Evolutionary conservation across 30 jellyfish, hydroid and myxozoan genomes (phyloP), one percentile per base, ranked within the genome.

Genomic region (Aurelia sp.): DNA sequence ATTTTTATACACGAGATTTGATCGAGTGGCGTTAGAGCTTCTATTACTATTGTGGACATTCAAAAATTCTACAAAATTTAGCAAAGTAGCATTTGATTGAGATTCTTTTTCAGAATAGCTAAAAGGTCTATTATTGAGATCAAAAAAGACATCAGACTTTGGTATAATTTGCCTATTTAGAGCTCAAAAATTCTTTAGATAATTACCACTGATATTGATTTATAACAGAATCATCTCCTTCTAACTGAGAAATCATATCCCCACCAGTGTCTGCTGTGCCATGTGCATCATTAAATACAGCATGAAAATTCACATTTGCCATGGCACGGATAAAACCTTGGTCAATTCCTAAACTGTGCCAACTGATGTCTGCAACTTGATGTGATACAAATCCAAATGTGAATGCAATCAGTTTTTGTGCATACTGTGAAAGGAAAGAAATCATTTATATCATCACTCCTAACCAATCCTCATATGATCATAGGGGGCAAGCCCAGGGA

Each of bases 271-370:
- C 98, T 9, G 92, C 98, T 55, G 35, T 84, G 76, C 77, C 82
- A 73, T 93, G 98, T 2, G 98, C 98, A 41, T 78, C 84, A 10
- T 63, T 86, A 77, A 60, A 93, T n/a, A 77, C 90, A 8, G 90
- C 97, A 76, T 87, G 96, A 69, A 93, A 93, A 83, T 93, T 93
- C 62, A 81, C 88, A 37, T 83, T 65, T 12, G 95, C 98, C 98
- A 93, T 93, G 12, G 98, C 91, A 19, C 89, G 93, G 19, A 93
- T 62, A 93, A 93, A 93, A 6, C 98, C 98, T 60, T 93, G 97
- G 47, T 83, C 92, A 65, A 93, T 81, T 9, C 98, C 98, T 44
- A 93, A 74, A 62, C 98, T 93, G 73, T 93, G 98, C 98, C 98
- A 93, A 22, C 96, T 87, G 10, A 93, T 71, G 74, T 93, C 98